phyloP scores from a whole-genome alignment of 2,113 vertebrate genomes.

The Elanoides forficatus region DNA sequence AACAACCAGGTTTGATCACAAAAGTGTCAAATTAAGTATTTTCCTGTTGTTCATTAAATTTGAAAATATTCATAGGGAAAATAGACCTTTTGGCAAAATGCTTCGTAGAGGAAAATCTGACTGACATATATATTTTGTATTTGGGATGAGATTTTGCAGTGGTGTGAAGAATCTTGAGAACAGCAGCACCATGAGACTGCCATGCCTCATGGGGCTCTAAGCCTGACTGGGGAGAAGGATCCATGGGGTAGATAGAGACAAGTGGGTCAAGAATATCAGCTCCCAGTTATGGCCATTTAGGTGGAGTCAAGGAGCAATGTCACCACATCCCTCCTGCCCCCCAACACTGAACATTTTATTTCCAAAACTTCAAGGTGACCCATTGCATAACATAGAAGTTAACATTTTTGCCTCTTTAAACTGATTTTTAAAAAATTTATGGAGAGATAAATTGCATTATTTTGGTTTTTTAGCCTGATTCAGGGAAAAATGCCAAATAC shows the following conservation, averaged over 20 bases:
- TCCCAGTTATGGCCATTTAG: neutral
- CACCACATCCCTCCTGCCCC: neutral
- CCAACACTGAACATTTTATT: neutral
- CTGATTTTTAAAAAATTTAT: neutral
- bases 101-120: neutral
- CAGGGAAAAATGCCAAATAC: neutral
- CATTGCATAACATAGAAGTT: neutral
- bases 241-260: neutral
- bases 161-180: neutral
- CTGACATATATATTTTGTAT: neutral
- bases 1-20: neutral
- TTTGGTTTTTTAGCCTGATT: neutral
- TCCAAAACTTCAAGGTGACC: neutral
- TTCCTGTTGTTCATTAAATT: neutral
- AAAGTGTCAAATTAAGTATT: neutral
- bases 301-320: neutral
- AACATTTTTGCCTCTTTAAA: neutral
- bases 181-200: neutral
- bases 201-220: neutral
- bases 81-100: neutral
- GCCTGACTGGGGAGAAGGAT: neutral
- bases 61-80: neutral
- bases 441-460: neutral
- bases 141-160: neutral
- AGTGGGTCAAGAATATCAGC: neutral